These are phyloP conservation scores for Drosophila atroscutellata DNA, from an alignment of 2,888 invertebrate genomes.

Conservation along the genomic window DNA sequence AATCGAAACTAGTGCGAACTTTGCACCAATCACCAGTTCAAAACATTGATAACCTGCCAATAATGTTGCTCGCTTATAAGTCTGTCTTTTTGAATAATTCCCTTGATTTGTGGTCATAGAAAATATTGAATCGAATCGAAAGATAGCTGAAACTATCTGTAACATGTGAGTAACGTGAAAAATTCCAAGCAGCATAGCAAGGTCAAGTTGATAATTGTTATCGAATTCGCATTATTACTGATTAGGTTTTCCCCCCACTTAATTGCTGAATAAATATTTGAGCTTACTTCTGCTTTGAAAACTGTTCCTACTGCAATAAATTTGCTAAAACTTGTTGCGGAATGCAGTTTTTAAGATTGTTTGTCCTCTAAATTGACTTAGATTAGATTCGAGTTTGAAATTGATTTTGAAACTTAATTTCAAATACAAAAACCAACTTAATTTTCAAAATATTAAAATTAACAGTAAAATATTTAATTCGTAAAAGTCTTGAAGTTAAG, in stretches of 20 bases:
- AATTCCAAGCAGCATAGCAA: background rate
- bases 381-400: background rate
- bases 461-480: too few relatives aligned
- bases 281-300: background rate
- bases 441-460: too few relatives aligned
- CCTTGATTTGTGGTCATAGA: background rate
- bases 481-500: too few relatives aligned
- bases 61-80: background rate
- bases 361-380: background rate
- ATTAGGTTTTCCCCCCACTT: background rate
- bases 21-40: slow-evolving; percentile 40
- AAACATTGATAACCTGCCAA: slow-evolving; percentile 13
- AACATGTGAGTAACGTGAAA: background rate
- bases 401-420: background rate
- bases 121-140: background rate
- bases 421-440: too few relatives aligned
- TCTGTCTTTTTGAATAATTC: background rate
- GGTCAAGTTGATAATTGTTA: slow-evolving; percentile 18
- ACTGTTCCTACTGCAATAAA: too few relatives aligned
- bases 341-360: background rate
- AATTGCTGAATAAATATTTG: background rate
- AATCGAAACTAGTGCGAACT: slow-evolving; percentile 18
- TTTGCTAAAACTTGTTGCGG: background rate
- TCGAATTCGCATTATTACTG: slow-evolving; percentile 8
- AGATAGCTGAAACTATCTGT: slow-evolving; percentile 38